Evolutionary conservation across 2,888 invertebrate genomes (phyloP).

Genomic region (Aleiodes testaceus): DNA sequence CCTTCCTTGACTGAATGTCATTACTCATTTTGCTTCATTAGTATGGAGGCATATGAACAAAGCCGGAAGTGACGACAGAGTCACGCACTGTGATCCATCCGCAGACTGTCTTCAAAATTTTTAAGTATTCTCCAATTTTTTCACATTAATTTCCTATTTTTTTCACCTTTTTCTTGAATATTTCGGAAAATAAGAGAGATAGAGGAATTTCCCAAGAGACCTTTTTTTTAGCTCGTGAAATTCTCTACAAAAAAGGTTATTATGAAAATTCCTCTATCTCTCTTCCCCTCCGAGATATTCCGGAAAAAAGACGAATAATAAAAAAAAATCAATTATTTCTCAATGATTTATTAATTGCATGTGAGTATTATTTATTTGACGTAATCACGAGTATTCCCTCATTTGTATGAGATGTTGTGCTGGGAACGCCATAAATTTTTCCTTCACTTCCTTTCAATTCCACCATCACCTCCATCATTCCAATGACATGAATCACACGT

Average conservation of each 20-base stretch:
- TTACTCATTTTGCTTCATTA: constrained; percentile 25
- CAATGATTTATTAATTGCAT: too few species aligned
- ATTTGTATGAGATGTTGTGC: constrained; percentile 13
- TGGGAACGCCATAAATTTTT: constrained; percentile 9
- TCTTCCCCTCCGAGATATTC: too few species aligned
- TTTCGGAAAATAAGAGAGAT: too few species aligned
- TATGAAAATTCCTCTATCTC: too few species aligned
- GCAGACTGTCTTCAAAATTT: constrained; percentile 21
- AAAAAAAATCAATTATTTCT: too few species aligned
- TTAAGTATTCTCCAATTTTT: neutral
- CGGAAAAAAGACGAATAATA: too few species aligned
- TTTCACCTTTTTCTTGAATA: neutral
- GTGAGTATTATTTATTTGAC: too few species aligned
- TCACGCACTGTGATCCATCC: constrained; percentile 34
- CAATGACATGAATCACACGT: constrained; percentile 29
- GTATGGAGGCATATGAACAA: constrained; percentile 18
- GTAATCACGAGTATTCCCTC: neutral
- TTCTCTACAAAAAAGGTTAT: too few species aligned
- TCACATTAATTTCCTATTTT: too few species aligned
- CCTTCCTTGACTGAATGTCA: constrained; percentile 18
- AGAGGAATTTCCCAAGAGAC: too few species aligned
- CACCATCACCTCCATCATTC: constrained; percentile 17
- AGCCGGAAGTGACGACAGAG: constrained; percentile 24
- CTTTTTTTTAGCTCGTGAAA: too few species aligned
- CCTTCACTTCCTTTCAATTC: constrained; percentile 24